Conservation (phyloP, 2,113 vertebrate genomes). For the Sinocyclocheilus grahami region DNA sequence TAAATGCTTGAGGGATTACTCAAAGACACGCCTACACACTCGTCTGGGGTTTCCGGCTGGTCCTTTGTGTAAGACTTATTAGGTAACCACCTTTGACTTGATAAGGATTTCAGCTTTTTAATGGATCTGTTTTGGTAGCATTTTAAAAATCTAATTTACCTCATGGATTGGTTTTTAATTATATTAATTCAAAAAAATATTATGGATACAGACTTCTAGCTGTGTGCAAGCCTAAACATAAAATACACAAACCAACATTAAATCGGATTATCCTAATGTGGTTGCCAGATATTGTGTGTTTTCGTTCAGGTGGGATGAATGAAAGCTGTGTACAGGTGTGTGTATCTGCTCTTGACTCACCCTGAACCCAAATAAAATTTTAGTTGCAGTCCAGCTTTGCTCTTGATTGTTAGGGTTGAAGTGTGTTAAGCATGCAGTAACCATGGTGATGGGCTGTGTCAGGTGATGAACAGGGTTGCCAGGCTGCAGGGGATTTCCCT, state of each 20-base stretch:
- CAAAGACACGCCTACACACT: constrained; percentile 25
- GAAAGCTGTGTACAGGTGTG: constrained; percentile 26
- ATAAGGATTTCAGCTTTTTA: not conserved
- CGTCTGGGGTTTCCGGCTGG: constrained; percentile 31
- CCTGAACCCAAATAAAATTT: not conserved
- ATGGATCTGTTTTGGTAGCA: not conserved
- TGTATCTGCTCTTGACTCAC: not conserved
- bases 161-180: not conserved
- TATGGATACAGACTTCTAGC: not conserved
- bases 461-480: constrained; percentile 16
- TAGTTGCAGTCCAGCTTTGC: constrained; percentile 20
- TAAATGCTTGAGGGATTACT: constrained; percentile 26
- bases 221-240: not conserved
- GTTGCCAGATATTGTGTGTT: not conserved
- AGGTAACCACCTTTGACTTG: constrained; percentile 1
- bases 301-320: not conserved
- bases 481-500: constrained; percentile 31
- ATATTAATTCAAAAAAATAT: not conserved
- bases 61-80: not conserved
- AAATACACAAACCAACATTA: not conserved
- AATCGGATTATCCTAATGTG: not conserved
- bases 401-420: not conserved
- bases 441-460: constrained; percentile 18
- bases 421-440: not conserved
- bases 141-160: too few relatives aligned